A percentile compares a stretch with the other conserved stretches of the same genome.
phyloP scores from a whole-genome alignment of 2,797 vertebrate species.

The Acridotheres tristis region DNA sequence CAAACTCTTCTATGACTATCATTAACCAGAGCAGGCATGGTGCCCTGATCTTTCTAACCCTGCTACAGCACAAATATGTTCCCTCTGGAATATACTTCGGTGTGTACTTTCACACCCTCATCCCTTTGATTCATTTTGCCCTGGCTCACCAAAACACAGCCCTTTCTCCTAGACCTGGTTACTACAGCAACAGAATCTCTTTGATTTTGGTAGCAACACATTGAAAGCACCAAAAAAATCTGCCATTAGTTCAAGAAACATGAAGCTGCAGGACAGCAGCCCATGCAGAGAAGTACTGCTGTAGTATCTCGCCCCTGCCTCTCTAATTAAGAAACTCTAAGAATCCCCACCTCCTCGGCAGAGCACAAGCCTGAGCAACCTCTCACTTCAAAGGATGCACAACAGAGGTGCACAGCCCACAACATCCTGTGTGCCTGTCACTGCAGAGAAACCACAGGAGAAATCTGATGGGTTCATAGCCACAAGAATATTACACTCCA shows the following conservation, averaged over 20 bases:
- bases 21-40: background rate
- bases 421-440: background rate
- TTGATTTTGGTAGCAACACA: constrained; percentile 20
- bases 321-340: background rate
- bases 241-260: background rate
- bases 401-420: background rate
- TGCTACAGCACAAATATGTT: background rate
- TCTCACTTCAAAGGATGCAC: background rate
- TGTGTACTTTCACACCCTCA: background rate
- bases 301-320: background rate
- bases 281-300: background rate
- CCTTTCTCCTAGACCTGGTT: background rate
- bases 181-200: constrained; percentile 44
- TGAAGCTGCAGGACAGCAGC: background rate
- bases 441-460: background rate
- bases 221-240: background rate
- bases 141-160: background rate
- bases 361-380: background rate
- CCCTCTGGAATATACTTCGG: background rate
- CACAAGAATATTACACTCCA: background rate
- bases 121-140: background rate
- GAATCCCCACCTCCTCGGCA: background rate
- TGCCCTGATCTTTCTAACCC: background rate
- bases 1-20: background rate
- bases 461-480: background rate